These are phyloP conservation scores for Sylvia borin DNA, from an alignment of 2,797 vertebrate species.

Conservation along the genomic window DNA sequence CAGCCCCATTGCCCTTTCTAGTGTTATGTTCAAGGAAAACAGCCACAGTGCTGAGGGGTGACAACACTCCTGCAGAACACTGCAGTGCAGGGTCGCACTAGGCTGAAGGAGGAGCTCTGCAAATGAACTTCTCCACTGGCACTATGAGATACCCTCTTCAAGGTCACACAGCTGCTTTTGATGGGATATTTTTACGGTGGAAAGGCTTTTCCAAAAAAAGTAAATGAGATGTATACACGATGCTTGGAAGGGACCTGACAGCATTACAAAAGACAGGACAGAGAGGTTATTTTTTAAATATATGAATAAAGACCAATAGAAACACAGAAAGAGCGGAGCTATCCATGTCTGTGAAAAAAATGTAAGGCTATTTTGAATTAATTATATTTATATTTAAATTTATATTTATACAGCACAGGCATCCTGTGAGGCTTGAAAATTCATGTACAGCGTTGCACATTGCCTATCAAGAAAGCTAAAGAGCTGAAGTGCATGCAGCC, in stretches of 20 bases:
- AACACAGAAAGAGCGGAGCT: neutral
- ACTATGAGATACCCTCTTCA: neutral
- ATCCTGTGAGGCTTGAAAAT: neutral
- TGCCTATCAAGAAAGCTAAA: neutral
- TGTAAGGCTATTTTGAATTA: neutral
- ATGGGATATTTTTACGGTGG: neutral
- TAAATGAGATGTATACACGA: neutral
- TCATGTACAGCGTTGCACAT: neutral
- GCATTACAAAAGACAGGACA: neutral
- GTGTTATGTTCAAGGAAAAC: neutral
- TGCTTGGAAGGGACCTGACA: neutral
- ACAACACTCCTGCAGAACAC: accelerated
- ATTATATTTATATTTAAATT: neutral
- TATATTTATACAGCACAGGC: neutral
- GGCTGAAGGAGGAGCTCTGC: neutral
- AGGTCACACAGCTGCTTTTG: neutral
- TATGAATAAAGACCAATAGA: neutral
- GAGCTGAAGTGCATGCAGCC: neutral
- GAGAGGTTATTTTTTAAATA: neutral
- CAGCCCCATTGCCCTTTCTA: accelerated
- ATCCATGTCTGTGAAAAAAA: neutral
- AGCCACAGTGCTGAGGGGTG: accelerated
- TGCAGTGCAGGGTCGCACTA: neutral
- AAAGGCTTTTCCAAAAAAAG: neutral
- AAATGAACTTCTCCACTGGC: neutral